Percentiles rank a stretch among this genome's conserved stretches.
phyloP scores from a whole-genome alignment of 2,888 invertebrate genomes.

The Hyalella azteca region DNA sequence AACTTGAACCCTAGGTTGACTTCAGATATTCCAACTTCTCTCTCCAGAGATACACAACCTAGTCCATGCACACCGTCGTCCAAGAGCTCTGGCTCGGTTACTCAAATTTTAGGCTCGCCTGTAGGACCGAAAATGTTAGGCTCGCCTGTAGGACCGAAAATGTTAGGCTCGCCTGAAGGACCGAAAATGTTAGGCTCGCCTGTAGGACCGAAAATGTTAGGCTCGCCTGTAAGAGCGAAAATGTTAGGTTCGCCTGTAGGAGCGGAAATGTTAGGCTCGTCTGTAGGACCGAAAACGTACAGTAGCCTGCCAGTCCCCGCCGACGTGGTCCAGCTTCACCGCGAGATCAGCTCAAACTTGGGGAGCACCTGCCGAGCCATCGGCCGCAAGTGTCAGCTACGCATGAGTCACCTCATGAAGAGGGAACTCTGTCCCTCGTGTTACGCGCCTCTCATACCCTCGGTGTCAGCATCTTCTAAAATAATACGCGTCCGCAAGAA shows the following conservation, averaged over 20 bases:
- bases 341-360: not conserved
- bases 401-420: conserved; percentile 47
- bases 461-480: conserved; percentile 40
- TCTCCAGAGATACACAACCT: not conserved
- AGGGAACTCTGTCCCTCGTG: conserved; percentile 50
- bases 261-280: not conserved
- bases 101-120: not conserved
- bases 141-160: too few relatives aligned
- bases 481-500: conserved; percentile 42
- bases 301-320: not conserved
- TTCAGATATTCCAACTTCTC: not conserved
- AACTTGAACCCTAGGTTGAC: not conserved
- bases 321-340: not conserved
- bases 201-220: too few relatives aligned
- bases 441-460: conserved; percentile 43
- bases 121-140: not conserved
- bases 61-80: not conserved
- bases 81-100: not conserved
- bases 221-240: not conserved
- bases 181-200: not conserved
- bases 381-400: conserved; percentile 48
- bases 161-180: not conserved
- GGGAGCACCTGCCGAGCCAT: conserved; percentile 38
- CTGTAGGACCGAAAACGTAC: not conserved
- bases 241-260: not conserved